Evolutionary conservation across 2,888 invertebrate genomes (phyloP), one percentile per base, ranked within the genome.

Genomic region (Biston betularia): DNA sequence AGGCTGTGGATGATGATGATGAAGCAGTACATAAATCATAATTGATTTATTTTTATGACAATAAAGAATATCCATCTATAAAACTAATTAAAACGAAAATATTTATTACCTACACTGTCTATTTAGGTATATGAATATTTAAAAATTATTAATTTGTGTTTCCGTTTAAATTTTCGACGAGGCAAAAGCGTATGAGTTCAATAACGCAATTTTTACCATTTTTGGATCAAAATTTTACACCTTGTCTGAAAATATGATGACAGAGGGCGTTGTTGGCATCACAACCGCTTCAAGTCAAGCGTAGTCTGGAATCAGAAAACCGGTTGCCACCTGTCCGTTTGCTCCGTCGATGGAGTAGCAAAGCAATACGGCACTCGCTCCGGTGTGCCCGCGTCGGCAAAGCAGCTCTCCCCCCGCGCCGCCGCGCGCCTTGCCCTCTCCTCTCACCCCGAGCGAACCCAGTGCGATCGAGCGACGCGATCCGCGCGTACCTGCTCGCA

Each of bases 381-480:
- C 69, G 68, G 64, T 45, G 35, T 63, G 74, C 62, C 70, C 14
- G 66, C 71, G 83, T 85, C 86, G 86, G 79, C 74, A 79, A 76
- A 84, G 70, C 81, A 79, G 84, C 46, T 46, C 58, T 68, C 70
- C 67, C 72, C 78, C 80, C 83, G 85, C 86, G 84, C 84, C 82
- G 79, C 76, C 70, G 68, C 76, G 69, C 79, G 76, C 80, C 74
- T 75, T 57, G 55, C 65, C 81, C 81, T 79, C 81, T 75, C 85
- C 82, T 81, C 88, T 80, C 79, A 58, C 72, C 81, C 79, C 82
- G 81, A 81, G 78, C 81, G 79, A 81, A 80, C 77, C 86, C 91
- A 92, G 93, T 92, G 86, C 87, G 88, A 93, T 92, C 92, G 93
- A 93, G 93, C 92, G 92, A 86, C 79, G 87, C 87, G 85, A 76